Conservation (phyloP, 2,888 invertebrate genomes). For the Nemotelus pantherinus region DNA sequence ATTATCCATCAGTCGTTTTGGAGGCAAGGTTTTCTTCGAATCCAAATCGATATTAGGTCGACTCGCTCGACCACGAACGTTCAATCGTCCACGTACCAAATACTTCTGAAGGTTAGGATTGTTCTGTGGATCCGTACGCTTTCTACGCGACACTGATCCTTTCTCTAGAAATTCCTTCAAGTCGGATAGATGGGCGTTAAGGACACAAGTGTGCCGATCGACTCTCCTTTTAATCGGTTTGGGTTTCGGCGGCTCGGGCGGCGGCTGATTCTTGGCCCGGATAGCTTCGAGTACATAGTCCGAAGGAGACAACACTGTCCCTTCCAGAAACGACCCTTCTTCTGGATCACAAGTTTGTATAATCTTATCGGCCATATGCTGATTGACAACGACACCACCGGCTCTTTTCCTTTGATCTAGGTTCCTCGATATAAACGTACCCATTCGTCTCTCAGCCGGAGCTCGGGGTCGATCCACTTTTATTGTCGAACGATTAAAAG, state of each 20-base stretch:
- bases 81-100: slow-evolving; percentile 5
- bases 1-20: slow-evolving; percentile 1
- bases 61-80: background rate
- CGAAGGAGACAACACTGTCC: slow-evolving; percentile 40
- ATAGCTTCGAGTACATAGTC: slow-evolving; percentile 32
- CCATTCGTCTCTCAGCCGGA: background rate
- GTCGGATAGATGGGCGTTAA: slow-evolving; percentile 41
- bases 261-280: background rate
- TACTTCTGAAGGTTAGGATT: slow-evolving; percentile 25
- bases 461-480: background rate
- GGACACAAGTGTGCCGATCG: slow-evolving; percentile 22
- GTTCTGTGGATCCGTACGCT: slow-evolving; percentile 9
- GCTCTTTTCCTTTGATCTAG: slow-evolving; percentile 1
- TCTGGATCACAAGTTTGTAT: slow-evolving; percentile 27
- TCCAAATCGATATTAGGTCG: slow-evolving; percentile 5
- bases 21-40: background rate
- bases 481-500: background rate
- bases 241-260: background rate
- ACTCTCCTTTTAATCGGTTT: slow-evolving; percentile 25
- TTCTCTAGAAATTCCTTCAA: slow-evolving; percentile 45
- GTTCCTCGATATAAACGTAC: background rate
- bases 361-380: slow-evolving; percentile 13
- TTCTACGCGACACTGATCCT: slow-evolving; percentile 36
- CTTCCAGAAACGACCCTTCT: slow-evolving; percentile 37
- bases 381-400: background rate